Evolutionary conservation across 1,140 invertebrate species (phyloP).

Genomic region (Bombus picipes): DNA sequence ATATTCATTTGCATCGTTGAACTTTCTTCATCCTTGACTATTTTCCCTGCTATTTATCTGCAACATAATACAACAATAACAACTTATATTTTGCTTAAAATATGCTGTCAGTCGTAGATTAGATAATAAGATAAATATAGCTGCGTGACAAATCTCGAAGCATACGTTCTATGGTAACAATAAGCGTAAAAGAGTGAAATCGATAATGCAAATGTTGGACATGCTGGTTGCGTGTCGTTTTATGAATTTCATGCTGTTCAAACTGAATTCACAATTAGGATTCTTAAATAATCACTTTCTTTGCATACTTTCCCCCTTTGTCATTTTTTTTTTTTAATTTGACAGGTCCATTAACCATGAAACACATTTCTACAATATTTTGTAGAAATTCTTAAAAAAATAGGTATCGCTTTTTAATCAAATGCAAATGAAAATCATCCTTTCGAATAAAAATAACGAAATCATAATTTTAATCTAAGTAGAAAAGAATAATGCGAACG

Average conservation of each 20-base stretch:
- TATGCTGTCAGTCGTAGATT: no score
- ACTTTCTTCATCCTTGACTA: no score
- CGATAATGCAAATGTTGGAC: background rate
- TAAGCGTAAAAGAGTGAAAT: background rate
- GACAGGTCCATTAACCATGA: no score
- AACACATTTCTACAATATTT: background rate
- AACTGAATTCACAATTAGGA: constrained; percentile 7
- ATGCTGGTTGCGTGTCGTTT: background rate
- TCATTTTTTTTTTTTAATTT: no score
- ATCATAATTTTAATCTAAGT: background rate
- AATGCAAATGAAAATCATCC: no score
- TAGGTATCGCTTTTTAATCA: background rate
- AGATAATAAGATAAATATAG: no score
- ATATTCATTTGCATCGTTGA: no score
- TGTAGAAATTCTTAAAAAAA: background rate
- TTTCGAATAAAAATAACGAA: background rate
- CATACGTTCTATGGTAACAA: background rate
- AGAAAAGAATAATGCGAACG: background rate
- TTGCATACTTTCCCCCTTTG: constrained; percentile 2
- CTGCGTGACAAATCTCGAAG: background rate
- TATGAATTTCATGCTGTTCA: no score
- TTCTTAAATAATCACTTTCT: constrained; percentile 19
- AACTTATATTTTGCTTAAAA: no score
- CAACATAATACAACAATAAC: no score
- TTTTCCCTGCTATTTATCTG: no score